Base-by-base conservation (phyloP, 2,888 invertebrate species). In the Acheta domesticus region DNA sequence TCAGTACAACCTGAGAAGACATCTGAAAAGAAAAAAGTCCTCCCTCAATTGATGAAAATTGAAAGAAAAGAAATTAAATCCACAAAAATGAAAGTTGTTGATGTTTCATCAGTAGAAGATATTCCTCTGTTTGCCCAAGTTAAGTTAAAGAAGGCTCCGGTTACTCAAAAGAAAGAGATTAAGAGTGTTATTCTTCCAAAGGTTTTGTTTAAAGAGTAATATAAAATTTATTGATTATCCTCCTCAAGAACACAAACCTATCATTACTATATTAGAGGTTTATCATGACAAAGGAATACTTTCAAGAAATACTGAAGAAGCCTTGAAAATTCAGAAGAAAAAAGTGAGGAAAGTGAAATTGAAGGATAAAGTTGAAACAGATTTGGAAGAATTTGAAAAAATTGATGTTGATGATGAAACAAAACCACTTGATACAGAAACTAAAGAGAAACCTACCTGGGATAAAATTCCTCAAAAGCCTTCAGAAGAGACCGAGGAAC, bases 161-260 rank as follows among this genome's bases (percentile, higher is more conserved):
- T 87, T 19, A 87, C 89, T 82, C 88, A 89, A 14, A 90, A 90
- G 83, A 87, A 87, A 83, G 89, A 88, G 82, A 81, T 85, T 12
- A 83, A 86, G 62, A 82, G 86, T 14, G 84, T 87, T 2, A 85
- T 86, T 79, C 86, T 93, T 80, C 93, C 92, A 0, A 93, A 92
- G 85, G 88, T 93, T 79, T 89, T 92, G 84, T 87, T n/a, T 94
- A 0, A 93, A 92, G 84, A 94, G 94, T 85, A 89, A 92, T 82
- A 92, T 94, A n/a, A 89, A 87, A 74, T 89, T 89, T 83, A 86
- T 88, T 3, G 87, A 87, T 77, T 88, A 88, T 82, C 87, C 88
- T 74, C 86, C 87, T 23, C 36, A 81, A 77, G 86, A 87, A 82
- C 84, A 85, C 78, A 82, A 84, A 78, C 85, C 87, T 8, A 81